Evolutionary conservation across 1,140 invertebrate species (phyloP), one percentile per base, ranked within the genome.

Genomic region (Brachionus manjavacas): DNA sequence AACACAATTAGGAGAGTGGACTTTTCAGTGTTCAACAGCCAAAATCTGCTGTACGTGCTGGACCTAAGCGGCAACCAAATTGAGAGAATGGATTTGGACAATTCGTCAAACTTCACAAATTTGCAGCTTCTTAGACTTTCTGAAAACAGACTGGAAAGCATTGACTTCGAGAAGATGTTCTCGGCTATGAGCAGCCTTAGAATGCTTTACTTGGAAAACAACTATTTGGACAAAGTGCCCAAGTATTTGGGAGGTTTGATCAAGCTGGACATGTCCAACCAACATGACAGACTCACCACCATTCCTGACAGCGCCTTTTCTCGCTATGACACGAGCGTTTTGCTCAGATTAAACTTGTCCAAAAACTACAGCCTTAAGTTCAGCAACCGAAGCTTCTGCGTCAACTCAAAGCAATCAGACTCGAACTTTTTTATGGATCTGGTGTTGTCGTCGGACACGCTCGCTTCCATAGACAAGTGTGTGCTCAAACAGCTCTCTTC

Each of bases 121-220:
- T 12, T 76, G 23, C 20, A 46, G 11, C n/a, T 76, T 1, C 12
- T 76, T 25, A 76, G 72, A 76, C 41, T 76, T 1, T 76, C 72
- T 3, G 20, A 76, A 2, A 76, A 76, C 25, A 76, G n/a, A 49
- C 41, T 76, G 23, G n/a, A 25, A 9, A 25, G 4, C 11, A 25
- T 76, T 12, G 72, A 76, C 20, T 76, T 52, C 25, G 43, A 49
- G 11, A 16, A 9, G 4, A 20, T 72, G n/a, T 72, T 72, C 16
- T 11, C 16, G 3, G 25, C 14, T 4, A 49, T 49, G 20, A 11
- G 11, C 11, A 52, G 49, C n/a, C 0, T 76, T 8, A 46, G 16
- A 14, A 76, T 76, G 72, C 23, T 76, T 1, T 76, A 76, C 49
- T 76, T 76, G 25, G 43, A 76, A 28, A 46, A 46, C 23, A 76